Percentiles rank a stretch among this genome's conserved stretches.
Conservation (phyloP, 2,113 vertebrate genomes). For the Rutilus rutilus region DNA sequence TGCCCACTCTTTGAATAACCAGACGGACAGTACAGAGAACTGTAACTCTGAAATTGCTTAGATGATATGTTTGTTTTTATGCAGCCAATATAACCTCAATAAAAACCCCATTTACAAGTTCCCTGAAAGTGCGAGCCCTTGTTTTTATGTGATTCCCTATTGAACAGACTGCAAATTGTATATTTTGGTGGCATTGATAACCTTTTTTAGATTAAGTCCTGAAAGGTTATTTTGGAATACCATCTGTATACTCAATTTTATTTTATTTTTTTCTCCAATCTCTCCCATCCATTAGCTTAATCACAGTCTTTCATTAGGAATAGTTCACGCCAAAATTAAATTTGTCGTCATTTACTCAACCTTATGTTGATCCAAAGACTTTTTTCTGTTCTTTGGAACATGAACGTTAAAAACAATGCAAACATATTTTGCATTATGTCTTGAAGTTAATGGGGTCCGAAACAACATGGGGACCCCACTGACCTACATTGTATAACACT, state of each 20-base stretch:
- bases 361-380: neutral
- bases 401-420: too few relatives aligned
- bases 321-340: neutral
- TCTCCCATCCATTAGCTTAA: too few relatives aligned
- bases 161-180: neutral
- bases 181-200: neutral
- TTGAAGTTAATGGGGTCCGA: neutral
- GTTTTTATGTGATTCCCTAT: neutral
- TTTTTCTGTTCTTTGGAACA: neutral
- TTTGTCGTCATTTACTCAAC: neutral
- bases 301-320: too few relatives aligned
- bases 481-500: neutral
- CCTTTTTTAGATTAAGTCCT: neutral
- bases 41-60: neutral
- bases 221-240: too few relatives aligned
- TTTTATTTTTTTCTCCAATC: too few relatives aligned
- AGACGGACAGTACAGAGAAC: neutral
- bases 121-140: too few relatives aligned
- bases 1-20: neutral
- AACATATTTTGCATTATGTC: neutral
- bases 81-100: neutral
- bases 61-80: slow-evolving; percentile 9
- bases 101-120: neutral
- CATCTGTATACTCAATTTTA: neutral
- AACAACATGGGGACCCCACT: neutral